Conservation (phyloP, 2,888 invertebrate genomes). For the Drosophila sordidapex region DNA sequence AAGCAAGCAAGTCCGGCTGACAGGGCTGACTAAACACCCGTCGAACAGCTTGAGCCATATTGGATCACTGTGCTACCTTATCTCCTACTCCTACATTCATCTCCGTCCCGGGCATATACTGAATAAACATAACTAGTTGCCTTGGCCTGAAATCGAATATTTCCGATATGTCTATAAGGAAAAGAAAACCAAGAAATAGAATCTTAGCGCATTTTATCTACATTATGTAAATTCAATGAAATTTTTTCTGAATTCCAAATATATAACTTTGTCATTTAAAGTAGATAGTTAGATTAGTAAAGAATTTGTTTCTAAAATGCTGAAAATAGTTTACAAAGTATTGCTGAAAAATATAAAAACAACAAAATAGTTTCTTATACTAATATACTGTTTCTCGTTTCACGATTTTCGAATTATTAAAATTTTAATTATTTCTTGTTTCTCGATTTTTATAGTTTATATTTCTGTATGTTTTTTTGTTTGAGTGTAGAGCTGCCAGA, state of each 20-base stretch:
- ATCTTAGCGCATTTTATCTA: too few relatives aligned
- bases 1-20: not conserved
- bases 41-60: not conserved
- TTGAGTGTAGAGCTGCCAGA: slow-evolving; percentile 27
- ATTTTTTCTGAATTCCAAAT: not conserved
- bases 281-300: not conserved
- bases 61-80: not conserved
- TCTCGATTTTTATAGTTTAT: not conserved
- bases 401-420: not conserved
- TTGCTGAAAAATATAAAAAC: not conserved
- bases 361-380: not conserved
- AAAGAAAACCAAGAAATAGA: not conserved
- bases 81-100: not conserved
- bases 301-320: rapidly evolving
- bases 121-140: not conserved
- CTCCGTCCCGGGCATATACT: not conserved
- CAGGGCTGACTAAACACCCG: not conserved
- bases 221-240: not conserved
- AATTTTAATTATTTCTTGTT: not conserved
- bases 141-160: not conserved
- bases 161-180: not conserved
- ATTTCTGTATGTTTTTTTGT: not conserved
- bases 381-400: not conserved
- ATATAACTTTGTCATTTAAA: not conserved
- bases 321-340: not conserved